Evolutionary conservation across 1,140 invertebrate species (phyloP), one percentile per base, ranked within the genome.

Genomic region (Meloidogyne chitwoodi): DNA sequence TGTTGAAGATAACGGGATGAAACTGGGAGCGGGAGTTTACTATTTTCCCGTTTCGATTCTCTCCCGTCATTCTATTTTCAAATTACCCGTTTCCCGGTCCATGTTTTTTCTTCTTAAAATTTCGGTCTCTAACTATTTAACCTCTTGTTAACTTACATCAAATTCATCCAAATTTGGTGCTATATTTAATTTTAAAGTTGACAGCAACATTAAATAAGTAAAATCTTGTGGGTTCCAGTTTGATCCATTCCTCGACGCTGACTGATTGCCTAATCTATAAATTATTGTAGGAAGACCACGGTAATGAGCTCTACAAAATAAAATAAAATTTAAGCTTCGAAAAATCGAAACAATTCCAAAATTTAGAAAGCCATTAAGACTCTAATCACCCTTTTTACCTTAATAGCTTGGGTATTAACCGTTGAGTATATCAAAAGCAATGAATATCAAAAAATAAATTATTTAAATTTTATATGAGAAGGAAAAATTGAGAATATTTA

Each of bases 141-240:
- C n/a, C n/a, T n/a, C n/a, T n/a, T n/a, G n/a, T n/a, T 75, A 3
- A 10, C 38, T 19, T 22, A 83, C 81, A 61, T 41, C 68, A 89
- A 89, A 90, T 75, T 89, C 84, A 0, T 8, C 48, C 0, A 89
- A 77, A 69, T 89, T 85, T 70, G 90, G 90, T 19, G 88, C 87
- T 26, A 83, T 65, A 6, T 86, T 83, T 34, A 83, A 83, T 64
- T 82, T 74, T 24, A 88, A 77, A 81, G 88, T 88, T 12, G 87
- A 87, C 77, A 89, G 84, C 3, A 90, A 81, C 75, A 90, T 81
- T 34, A 89, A 78, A 74, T 90, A 81, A n/a, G 88, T 90, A 71
- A 90, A 89, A 80, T 90, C 90, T 68, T 88, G 83, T 6, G 86
- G 83, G 79, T 90, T 90, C 89, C 89, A 90, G 71, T 79, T 82